phyloP scores from a whole-genome alignment of 2,888 invertebrate genomes.

The Acronicta alni region DNA sequence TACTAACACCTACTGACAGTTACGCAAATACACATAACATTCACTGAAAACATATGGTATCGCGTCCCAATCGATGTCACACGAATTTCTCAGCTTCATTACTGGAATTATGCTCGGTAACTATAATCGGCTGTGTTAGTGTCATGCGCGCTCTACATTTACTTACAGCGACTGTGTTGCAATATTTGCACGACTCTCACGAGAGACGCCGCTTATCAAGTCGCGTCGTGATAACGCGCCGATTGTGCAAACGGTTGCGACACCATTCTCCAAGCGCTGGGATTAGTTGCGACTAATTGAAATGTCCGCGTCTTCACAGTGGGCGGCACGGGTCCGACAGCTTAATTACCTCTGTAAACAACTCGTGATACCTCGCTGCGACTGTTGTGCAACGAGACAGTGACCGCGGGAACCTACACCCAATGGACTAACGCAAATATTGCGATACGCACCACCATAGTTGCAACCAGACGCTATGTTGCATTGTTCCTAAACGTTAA shows the following conservation, averaged over 20 bases:
- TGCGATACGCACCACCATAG: conserved; percentile 54
- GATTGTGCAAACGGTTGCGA: conserved; percentile 66
- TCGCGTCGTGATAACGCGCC: conserved; percentile 62
- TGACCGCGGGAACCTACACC: conserved; percentile 70
- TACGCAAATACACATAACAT: conserved; percentile 66
- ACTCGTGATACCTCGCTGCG: conserved; percentile 63
- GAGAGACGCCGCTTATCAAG: conserved; percentile 63
- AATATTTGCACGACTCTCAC: conserved; percentile 66
- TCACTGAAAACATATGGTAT: conserved; percentile 54
- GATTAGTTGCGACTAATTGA: conserved; percentile 76
- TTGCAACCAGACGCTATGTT: conserved; percentile 35
- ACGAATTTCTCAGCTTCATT: conserved; percentile 53
- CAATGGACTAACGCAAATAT: conserved; percentile 57
- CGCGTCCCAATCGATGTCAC: conserved; percentile 57
- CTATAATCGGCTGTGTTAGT: conserved; percentile 53
- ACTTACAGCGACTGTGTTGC: conserved; percentile 56
- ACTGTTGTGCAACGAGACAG: conserved; percentile 69
- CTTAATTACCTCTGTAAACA: conserved; percentile 77
- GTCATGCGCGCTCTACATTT: conserved; percentile 59
- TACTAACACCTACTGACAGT: conserved; percentile 66
- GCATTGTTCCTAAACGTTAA: conserved; percentile 50
- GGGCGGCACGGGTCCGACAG: conserved; percentile 70
- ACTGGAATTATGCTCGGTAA: conserved; percentile 37
- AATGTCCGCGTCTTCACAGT: conserved; percentile 71
- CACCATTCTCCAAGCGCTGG: conserved; percentile 57